Evolutionary conservation across 2,888 invertebrate species (phyloP).

Genomic region (Leptura quadrifasciata): DNA sequence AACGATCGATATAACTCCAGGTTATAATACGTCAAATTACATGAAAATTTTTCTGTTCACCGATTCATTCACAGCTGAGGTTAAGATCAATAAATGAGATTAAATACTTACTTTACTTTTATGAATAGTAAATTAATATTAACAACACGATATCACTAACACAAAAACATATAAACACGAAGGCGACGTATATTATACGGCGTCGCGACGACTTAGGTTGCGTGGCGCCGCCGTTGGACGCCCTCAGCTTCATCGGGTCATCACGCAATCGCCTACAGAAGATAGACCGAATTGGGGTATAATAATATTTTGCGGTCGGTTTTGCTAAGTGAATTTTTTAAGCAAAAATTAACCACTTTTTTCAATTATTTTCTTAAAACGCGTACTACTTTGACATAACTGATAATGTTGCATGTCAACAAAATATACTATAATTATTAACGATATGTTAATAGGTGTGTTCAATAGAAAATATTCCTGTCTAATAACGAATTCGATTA

Average conservation of each 20-base stretch:
- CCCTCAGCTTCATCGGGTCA: slow-evolving; percentile 42
- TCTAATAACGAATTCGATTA: too few relatives aligned
- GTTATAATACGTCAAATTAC: slow-evolving; percentile 11
- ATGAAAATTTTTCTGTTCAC: background rate
- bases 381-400: too few relatives aligned
- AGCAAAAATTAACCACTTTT: background rate
- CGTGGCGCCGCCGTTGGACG: slow-evolving; percentile 39
- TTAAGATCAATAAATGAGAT: slow-evolving; percentile 24
- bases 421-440: too few relatives aligned
- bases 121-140: slow-evolving; percentile 43
- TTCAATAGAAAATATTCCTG: too few relatives aligned
- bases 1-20: slow-evolving; percentile 34
- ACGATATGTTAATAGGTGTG: too few relatives aligned
- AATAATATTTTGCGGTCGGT: background rate
- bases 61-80: background rate
- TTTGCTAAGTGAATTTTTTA: background rate
- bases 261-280: slow-evolving; percentile 41
- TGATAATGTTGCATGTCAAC: too few relatives aligned
- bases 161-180: slow-evolving; percentile 44
- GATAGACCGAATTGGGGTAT: background rate
- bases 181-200: slow-evolving; percentile 35
- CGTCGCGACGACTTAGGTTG: slow-evolving; percentile 36
- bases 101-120: slow-evolving; percentile 38
- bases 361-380: too few relatives aligned
- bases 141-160: slow-evolving; percentile 43